These are phyloP conservation scores for Muscicapa striata DNA, from an alignment of 2,797 vertebrate species.

Conservation along the genomic window DNA sequence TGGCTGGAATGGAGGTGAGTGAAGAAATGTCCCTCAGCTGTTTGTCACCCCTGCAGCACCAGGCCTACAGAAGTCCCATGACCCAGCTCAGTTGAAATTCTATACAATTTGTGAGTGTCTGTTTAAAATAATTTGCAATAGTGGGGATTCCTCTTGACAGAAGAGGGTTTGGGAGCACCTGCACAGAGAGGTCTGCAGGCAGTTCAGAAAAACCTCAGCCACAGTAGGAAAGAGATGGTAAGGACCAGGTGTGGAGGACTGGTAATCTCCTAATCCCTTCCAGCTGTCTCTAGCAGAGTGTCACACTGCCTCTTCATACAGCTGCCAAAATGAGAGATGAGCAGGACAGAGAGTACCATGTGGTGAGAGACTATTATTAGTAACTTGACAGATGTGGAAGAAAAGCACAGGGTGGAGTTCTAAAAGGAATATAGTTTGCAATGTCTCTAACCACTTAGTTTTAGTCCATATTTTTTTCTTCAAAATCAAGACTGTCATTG, in stretches of 20 bases:
- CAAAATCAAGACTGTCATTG: background rate
- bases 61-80: background rate
- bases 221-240: background rate
- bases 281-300: background rate
- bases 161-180: background rate
- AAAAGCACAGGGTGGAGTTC: background rate
- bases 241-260: background rate
- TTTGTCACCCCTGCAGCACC: rapidly evolving
- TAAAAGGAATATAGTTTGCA: background rate
- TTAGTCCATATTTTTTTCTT: background rate
- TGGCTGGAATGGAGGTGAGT: background rate
- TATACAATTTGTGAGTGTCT: background rate
- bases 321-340: background rate
- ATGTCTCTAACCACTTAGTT: background rate
- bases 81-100: background rate
- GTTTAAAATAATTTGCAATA: background rate
- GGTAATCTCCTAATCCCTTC: background rate
- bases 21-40: background rate
- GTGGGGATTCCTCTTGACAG: background rate
- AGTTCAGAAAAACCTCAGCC: background rate
- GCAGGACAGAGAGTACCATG: background rate
- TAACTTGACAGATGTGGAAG: background rate
- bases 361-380: background rate
- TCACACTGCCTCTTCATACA: background rate
- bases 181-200: background rate